Percentiles rank a stretch among this genome's conserved stretches.
Conservation (phyloP, 2,113 vertebrate species). For the Corydoras sp. region DNA sequence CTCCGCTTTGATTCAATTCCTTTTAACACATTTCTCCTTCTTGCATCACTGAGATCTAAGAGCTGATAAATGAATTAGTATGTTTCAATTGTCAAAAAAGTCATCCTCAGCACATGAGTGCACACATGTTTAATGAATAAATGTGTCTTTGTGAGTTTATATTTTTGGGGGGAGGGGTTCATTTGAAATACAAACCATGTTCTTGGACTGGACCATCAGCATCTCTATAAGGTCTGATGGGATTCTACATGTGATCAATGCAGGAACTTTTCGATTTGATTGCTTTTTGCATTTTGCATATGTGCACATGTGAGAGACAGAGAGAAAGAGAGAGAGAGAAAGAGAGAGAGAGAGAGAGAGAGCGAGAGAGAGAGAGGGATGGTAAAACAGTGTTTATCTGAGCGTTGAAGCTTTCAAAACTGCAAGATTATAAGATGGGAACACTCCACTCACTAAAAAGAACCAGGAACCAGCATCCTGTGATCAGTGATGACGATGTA, state of each 20-base stretch:
- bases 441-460: too few relatives aligned
- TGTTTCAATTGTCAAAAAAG: conserved; percentile 36
- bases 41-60: conserved; percentile 48
- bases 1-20: conserved; percentile 33
- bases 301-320: not conserved
- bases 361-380: not conserved
- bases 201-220: not conserved
- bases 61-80: conserved; percentile 36
- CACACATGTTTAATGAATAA: not conserved
- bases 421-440: too few relatives aligned
- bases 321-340: too few relatives aligned
- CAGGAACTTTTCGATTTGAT: not conserved
- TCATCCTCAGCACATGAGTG: conserved; percentile 18
- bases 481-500: too few relatives aligned
- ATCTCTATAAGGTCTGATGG: not conserved
- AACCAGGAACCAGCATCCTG: too few relatives aligned
- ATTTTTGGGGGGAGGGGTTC: too few relatives aligned
- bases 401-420: too few relatives aligned
- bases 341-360: too few relatives aligned
- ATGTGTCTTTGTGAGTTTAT: not conserved
- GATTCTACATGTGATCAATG: not conserved
- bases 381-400: not conserved
- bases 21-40: conserved; percentile 32
- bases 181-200: too few relatives aligned
- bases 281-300: not conserved